These are phyloP conservation scores for Altica lythri DNA, from an alignment of 2,888 invertebrate species.

Conservation along the genomic window DNA sequence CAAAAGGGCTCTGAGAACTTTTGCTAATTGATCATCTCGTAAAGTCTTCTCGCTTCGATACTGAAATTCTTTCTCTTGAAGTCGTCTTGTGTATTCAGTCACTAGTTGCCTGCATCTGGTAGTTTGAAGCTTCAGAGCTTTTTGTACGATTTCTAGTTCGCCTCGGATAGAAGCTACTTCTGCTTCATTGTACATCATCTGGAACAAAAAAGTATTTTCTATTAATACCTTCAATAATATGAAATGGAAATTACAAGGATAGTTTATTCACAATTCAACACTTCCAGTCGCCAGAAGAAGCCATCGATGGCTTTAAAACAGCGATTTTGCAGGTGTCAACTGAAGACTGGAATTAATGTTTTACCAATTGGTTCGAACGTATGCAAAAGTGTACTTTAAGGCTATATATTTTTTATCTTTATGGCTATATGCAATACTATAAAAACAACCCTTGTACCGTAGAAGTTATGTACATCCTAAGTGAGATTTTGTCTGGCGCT, in stretches of 20 bases:
- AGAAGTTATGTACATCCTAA: no score
- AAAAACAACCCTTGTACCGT: no score
- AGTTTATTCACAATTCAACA: no score
- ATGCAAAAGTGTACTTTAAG: no score
- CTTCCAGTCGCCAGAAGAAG: no score
- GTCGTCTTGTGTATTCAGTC: constrained; percentile 65
- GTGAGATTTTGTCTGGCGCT: no score
- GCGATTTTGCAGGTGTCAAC: no score
- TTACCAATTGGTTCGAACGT: no score
- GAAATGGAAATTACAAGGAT: not conserved
- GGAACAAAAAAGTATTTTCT: constrained; percentile 53
- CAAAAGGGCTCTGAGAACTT: constrained; percentile 71
- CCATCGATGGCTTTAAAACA: no score
- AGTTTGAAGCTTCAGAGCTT: constrained; percentile 68
- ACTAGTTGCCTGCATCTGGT: constrained; percentile 72
- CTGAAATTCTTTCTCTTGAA: constrained; percentile 65
- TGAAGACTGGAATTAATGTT: no score
- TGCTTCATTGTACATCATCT: constrained; percentile 68
- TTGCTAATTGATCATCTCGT: constrained; percentile 72
- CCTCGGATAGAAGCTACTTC: constrained; percentile 64
- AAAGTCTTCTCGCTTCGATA: constrained; percentile 66
- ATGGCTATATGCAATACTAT: no score
- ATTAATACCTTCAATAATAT: not conserved
- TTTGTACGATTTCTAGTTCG: constrained; percentile 70
- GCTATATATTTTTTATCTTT: no score